Evolutionary conservation across 2,797 vertebrate genomes (phyloP), one percentile per base, ranked within the genome.

Genomic region (Acipenser transmontanus): DNA sequence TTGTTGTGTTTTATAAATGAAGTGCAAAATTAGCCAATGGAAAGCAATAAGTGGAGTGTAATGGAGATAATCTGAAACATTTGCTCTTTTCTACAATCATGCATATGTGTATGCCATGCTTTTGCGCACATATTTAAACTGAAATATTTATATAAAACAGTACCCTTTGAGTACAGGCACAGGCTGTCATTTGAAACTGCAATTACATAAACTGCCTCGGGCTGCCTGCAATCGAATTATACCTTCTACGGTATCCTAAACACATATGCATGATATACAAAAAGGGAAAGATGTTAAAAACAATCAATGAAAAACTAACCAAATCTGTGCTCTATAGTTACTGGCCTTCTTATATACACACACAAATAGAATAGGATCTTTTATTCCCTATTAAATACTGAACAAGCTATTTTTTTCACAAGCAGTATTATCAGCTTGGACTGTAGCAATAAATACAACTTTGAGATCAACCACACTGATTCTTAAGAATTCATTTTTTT

Each of bases 21-120:
- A 83, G 80, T 83, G 84, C 77, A 63, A 74, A 75, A 72, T 73
- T 73, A 75, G 71, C 76, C 69, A 75, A 49, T 76, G 62, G 34
- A 71, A 75, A 70, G 69, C 0, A 77, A 71, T 12, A 50, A 66
- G 68, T 9, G 8, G 11, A 49, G 47, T 61, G 47, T 54, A 13
- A 56, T 50, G 57, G 56, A 49, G 64, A 68, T 49, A 49, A 34
- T 47, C 11, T 49, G 49, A 4, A 59, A 48, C 20, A 20, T 51
- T 47, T 63, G 20, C 50, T 20, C 20, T 71, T 70, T 54, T 60
- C 17, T 65, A 48, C 11, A 57, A 52, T 49, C 61, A 59, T 67
- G 50, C 69, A 49, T 61, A 61, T 61, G 48, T 52, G 17, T 17
- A 63, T 61, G 50, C 49, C 69, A 71, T 73, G 72, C 69, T 52